These are phyloP conservation scores for Eufriesea mexicana DNA, from an alignment of 1,140 invertebrate genomes.

Conservation along the genomic window DNA sequence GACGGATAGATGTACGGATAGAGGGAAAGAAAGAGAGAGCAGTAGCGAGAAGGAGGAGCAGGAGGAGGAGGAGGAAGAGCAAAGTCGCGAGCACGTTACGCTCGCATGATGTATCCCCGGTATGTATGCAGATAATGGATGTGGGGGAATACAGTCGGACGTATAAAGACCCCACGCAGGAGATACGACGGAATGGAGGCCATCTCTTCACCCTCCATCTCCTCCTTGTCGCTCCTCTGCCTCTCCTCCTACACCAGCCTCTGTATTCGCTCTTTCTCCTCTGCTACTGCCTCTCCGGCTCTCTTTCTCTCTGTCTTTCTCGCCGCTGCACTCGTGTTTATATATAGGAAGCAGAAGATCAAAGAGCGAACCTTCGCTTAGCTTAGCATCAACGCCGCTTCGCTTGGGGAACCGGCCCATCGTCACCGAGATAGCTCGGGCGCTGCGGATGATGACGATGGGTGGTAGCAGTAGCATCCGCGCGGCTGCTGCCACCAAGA, in stretches of 20 bases:
- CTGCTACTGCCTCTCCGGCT: constrained; percentile 17
- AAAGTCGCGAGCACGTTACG: constrained; percentile 40
- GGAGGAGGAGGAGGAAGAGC: background rate
- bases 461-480: constrained; percentile 17
- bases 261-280: constrained; percentile 4
- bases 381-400: constrained; percentile 75
- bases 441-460: constrained; percentile 56
- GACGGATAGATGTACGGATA: no score
- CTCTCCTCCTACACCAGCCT: constrained; percentile 4
- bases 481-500: no score
- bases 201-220: constrained; percentile 62
- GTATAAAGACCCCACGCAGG: constrained; percentile 70
- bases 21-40: background rate
- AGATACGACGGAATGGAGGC: constrained; percentile 68
- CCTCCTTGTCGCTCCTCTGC: constrained; percentile 21
- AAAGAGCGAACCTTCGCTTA: constrained; percentile 79
- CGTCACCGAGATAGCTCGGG: constrained; percentile 68
- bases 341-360: constrained; percentile 81
- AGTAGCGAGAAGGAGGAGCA: background rate
- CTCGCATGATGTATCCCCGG: constrained; percentile 64
- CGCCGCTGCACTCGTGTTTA: constrained; percentile 74
- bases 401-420: constrained; percentile 74
- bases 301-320: constrained; percentile 60
- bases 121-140: constrained; percentile 69
- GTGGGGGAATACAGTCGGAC: constrained; percentile 67